Base-by-base conservation (phyloP, 2,797 vertebrate genomes). In the Ispidina lecontei region DNA sequence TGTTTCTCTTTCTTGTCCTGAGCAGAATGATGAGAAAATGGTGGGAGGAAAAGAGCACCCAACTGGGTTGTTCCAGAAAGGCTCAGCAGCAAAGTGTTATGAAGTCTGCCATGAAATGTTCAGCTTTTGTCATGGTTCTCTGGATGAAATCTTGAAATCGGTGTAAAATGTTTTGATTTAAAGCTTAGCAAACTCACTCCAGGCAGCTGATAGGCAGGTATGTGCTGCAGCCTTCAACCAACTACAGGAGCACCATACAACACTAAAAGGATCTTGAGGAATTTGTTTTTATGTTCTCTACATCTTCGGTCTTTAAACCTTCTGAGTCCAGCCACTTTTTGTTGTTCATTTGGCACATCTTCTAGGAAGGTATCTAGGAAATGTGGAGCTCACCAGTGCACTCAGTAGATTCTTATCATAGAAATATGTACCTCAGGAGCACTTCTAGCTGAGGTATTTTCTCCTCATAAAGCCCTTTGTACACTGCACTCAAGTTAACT, bases 241-340 rank as follows among this genome's bases (percentile, higher is more conserved):
- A 12, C 26, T 7, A 4, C 15, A 0, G 0, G 23, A 68, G 10
- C 31, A 22, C n/a, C 2, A 2, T 7, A 7, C 13, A 51, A 5
- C 0, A 9, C 39, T 19, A 2, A 20, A 29, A 54, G 28, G 25
- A 39, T 84, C 82, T 63, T 14, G 49, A 76, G 60, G 89, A 54
- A 23, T 71, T 71, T 70, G 7, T 55, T 58, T 16, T 68, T 22
- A 10, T 1, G 0, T 39, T 52, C 52, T 33, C 56, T 75, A 8
- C 14, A 2, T 37, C 49, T 75, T 16, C 17, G 56, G 7, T 23
- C 23, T 76, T 65, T 54, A 23, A 14, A 28, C 12, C 26, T 74
- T 63, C 39, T 47, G 46, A 60, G 10, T 14, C 37, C 46, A 14
- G 25, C 9, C 9, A 9, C 26, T 49, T 84, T 26, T 29, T 52